A percentile compares a stretch with the other conserved stretches of the same genome.
phyloP scores from a whole-genome alignment of 2,113 vertebrate genomes.

The Ailurus styani region DNA sequence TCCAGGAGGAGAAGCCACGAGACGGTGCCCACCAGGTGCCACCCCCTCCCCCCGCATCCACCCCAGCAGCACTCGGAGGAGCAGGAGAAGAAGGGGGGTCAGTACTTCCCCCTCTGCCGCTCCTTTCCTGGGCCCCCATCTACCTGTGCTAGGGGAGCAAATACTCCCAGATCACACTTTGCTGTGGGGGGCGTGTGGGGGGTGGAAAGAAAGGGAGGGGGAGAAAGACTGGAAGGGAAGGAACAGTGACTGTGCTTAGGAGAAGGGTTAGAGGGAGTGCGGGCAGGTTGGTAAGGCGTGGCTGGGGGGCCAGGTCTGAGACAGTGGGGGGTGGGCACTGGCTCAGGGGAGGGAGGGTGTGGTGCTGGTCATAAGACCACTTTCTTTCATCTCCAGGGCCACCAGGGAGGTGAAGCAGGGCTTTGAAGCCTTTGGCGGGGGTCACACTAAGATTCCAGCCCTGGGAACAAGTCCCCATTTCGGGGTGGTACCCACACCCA shows the following conservation, averaged over 20 bases:
- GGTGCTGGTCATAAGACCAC: not conserved
- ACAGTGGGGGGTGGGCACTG: rapidly evolving
- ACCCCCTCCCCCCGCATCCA: not conserved
- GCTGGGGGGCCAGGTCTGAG: not conserved
- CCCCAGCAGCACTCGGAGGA: not conserved
- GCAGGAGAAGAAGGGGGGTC: too few species aligned
- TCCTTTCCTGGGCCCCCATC: not conserved
- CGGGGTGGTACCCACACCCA: too few species aligned
- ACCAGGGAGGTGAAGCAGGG: not conserved
- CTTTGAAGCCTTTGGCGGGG: not conserved
- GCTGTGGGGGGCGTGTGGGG: not conserved
- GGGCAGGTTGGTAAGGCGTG: rapidly evolving
- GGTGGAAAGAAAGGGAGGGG: not conserved
- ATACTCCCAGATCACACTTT: not conserved
- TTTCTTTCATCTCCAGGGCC: not conserved
- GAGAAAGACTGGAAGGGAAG: not conserved
- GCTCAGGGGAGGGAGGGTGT: not conserved
- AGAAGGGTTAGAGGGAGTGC: rapidly evolving
- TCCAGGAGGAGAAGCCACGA: not conserved
- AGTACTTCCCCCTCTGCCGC: not conserved
- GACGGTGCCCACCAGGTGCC: not conserved
- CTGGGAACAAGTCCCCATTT: not conserved
- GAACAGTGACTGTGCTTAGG: not conserved
- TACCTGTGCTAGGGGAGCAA: not conserved
- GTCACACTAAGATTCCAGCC: not conserved